These are phyloP conservation scores for Chironomus tentans DNA, from an alignment of 2,888 invertebrate genomes.

Conservation along the genomic window DNA sequence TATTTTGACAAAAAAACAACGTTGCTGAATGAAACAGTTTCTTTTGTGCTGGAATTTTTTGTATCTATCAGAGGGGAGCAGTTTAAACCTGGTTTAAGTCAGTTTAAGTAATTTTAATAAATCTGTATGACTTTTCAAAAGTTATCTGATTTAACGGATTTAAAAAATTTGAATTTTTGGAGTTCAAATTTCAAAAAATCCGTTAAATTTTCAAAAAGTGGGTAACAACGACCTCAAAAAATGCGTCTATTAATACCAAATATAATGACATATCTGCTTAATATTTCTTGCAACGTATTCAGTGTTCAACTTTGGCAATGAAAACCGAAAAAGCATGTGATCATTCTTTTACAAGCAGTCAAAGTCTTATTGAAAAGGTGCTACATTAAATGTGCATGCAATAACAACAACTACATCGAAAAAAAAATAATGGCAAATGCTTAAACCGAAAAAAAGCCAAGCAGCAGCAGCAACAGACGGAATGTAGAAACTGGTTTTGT, in stretches of 20 bases:
- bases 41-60: too few species aligned
- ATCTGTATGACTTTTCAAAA: too few species aligned
- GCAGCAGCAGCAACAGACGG: conserved; percentile 1
- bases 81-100: too few species aligned
- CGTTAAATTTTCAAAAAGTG: too few species aligned
- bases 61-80: too few species aligned
- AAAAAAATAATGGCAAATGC: background rate
- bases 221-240: too few species aligned
- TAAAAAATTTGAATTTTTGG: background rate
- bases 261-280: too few species aligned
- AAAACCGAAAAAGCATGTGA: background rate
- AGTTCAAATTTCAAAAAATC: background rate
- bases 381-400: background rate
- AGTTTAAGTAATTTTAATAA: too few species aligned
- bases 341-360: background rate
- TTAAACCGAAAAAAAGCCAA: background rate
- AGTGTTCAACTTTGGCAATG: background rate
- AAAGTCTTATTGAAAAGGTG: background rate
- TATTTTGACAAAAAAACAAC: too few species aligned
- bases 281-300: background rate
- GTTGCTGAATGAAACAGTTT: too few species aligned
- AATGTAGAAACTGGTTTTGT: conserved; percentile 4
- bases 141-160: too few species aligned
- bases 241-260: too few species aligned
- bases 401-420: background rate